Evolutionary conservation across 2,888 invertebrate genomes (phyloP), one percentile per base, ranked within the genome.

Genomic region (Lordiphosa fenestrarum): DNA sequence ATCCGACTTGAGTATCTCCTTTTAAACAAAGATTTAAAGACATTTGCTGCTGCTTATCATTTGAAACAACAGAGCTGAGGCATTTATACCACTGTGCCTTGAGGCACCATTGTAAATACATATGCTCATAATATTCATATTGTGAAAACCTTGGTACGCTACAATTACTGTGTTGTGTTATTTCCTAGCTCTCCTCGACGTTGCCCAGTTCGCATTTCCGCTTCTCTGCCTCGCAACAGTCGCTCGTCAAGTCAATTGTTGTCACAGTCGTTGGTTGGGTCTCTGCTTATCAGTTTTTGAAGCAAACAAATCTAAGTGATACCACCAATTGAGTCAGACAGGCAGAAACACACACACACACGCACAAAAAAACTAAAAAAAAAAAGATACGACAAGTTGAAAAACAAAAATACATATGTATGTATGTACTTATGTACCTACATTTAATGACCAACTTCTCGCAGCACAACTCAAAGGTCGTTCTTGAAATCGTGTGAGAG

Each of bases 131-230:
- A 80, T 73, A 75, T 78, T 69, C 80, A 75, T 67, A 73, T 67
- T 80, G 80, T 76, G 78, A 73, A 75, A 83, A 83, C 83, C 80
- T 82, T 80, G 83, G 76, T 69, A 58, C 60, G 76, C 75, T 73
- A 77, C 73, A 78, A 80, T 82, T 76, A 82, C 73, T 73, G 80
- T 67, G 41, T 39, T 52, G 48, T 53, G 52, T 38, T 46, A 42
- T 69, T 69, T 50, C 25, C 58, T 54, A 71, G 54, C 53, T 62
- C 57, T 44, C 68, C 53, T 64, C 53, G 55, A 42, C 67, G 67
- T 52, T 76, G 65, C 65, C 62, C 72, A 76, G 76, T 62, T 80
- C 80, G 76, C 80, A 83, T 83, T 80, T 80, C 77, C 77, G 77
- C 77, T 77, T 77, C 46, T 46, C 23, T 25, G 25, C 35, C 70